A percentile compares a stretch with the other conserved stretches of the same genome.
Evolutionary conservation across 2,888 invertebrate genomes (phyloP).

Genomic region (Hofmannophila pseudospretella): DNA sequence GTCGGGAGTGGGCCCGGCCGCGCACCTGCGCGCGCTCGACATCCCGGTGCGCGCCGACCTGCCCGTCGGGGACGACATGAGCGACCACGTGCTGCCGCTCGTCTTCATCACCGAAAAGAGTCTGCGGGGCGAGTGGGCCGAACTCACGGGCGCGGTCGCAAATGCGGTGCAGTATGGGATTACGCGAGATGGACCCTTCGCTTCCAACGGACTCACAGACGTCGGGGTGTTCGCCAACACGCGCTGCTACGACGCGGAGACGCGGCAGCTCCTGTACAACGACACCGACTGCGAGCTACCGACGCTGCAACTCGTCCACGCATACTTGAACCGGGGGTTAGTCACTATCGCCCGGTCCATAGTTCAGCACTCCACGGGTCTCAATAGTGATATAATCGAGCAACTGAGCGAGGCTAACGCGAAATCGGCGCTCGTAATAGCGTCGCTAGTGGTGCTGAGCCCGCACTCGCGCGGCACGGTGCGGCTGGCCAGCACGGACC

Average conservation of each 20-base stretch:
- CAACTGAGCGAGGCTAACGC: slow-evolving; percentile 32
- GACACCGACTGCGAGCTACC: slow-evolving; percentile 39
- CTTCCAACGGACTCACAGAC: slow-evolving; percentile 44
- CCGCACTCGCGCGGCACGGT: slow-evolving; percentile 41
- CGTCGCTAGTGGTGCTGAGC: slow-evolving; percentile 35
- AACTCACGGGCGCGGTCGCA: not conserved
- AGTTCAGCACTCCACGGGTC: slow-evolving; percentile 18
- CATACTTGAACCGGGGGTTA: slow-evolving; percentile 32
- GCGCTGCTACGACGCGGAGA: slow-evolving; percentile 37
- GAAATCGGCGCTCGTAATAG: slow-evolving; percentile 28
- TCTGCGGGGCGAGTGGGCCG: slow-evolving; percentile 11
- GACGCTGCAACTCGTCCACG: slow-evolving; percentile 35
- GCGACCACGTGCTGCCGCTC: slow-evolving; percentile 40
- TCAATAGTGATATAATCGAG: slow-evolving; percentile 24
- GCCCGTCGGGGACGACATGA: slow-evolving; percentile 46
- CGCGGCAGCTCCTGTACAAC: slow-evolving; percentile 22
- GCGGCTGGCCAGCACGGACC: slow-evolving; percentile 35
- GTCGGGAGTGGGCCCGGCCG: slow-evolving; percentile 25
- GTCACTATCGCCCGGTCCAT: slow-evolving; percentile 15
- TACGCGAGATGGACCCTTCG: slow-evolving; percentile 29
- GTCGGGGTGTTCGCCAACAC: slow-evolving; percentile 39
- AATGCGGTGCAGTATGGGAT: slow-evolving; percentile 20
- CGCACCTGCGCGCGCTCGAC: slow-evolving; percentile 27
- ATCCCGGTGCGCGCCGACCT: slow-evolving; percentile 35
- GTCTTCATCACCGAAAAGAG: slow-evolving; percentile 31